Conservation (phyloP, 2,888 invertebrate species). For the Lampropteryx suffumata region DNA sequence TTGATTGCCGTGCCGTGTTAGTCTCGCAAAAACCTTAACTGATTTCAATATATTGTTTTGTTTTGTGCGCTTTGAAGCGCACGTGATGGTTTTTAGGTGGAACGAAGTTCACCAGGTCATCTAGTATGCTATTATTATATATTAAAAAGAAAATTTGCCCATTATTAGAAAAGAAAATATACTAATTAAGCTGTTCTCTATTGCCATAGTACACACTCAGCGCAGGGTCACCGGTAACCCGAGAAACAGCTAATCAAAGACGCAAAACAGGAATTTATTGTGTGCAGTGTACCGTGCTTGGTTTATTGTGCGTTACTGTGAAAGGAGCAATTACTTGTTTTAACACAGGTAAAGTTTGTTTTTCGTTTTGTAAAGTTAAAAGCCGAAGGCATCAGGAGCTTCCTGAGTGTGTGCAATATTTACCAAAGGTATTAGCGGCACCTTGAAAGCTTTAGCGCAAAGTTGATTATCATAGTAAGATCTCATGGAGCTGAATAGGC, state of each 20-base stretch:
- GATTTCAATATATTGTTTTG: too few species aligned
- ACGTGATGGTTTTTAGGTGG: too few species aligned
- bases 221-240: constrained; percentile 65
- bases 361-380: constrained; percentile 20
- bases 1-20: too few species aligned
- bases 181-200: constrained; percentile 10
- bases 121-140: too few species aligned
- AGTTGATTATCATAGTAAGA: neutral
- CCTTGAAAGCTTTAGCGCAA: constrained; percentile 6
- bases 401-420: constrained; percentile 1
- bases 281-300: constrained; percentile 71
- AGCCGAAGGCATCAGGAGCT: constrained; percentile 7
- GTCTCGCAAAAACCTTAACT: too few species aligned
- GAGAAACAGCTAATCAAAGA: constrained; percentile 76
- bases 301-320: constrained; percentile 77
- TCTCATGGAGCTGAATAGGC: too few species aligned
- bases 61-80: too few species aligned
- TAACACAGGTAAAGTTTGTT: constrained; percentile 21
- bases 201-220: neutral
- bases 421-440: constrained; percentile 7
- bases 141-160: too few species aligned
- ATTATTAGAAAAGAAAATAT: too few species aligned
- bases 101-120: too few species aligned
- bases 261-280: constrained; percentile 78
- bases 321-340: constrained; percentile 74